Conservation (phyloP, 2,888 invertebrate genomes). For the Meteorus cinctellus region DNA sequence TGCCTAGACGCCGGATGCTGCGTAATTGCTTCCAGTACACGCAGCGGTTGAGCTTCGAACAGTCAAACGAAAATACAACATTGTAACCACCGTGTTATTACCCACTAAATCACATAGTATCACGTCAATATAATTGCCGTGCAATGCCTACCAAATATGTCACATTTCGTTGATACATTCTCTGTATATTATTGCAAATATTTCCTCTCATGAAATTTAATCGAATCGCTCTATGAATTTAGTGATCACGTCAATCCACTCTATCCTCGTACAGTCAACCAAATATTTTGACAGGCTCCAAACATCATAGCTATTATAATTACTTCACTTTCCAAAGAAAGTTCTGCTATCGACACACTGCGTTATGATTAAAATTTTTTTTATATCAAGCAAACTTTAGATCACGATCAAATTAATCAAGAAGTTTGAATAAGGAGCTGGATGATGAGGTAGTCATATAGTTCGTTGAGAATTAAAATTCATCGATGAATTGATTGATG, state of each 20-base stretch:
- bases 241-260: too few relatives aligned
- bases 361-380: not conserved
- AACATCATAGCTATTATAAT: too few relatives aligned
- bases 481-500: not conserved
- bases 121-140: constrained; percentile 2
- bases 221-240: not conserved
- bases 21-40: constrained; percentile 21
- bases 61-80: constrained; percentile 19
- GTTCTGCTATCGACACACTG: not conserved
- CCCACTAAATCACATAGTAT: constrained; percentile 6
- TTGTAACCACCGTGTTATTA: not conserved
- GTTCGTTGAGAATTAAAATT: not conserved
- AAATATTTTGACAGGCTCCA: too few relatives aligned
- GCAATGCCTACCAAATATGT: not conserved
- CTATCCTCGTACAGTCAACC: too few relatives aligned
- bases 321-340: too few relatives aligned
- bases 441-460: not conserved
- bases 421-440: not conserved
- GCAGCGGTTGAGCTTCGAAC: constrained; percentile 5
- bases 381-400: not conserved
- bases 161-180: not conserved
- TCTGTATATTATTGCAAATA: not conserved
- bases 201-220: not conserved
- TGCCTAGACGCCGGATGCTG: not conserved
- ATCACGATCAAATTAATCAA: not conserved